phyloP scores from a whole-genome alignment of 2,888 invertebrate species.

The Orthosia gracilis region DNA sequence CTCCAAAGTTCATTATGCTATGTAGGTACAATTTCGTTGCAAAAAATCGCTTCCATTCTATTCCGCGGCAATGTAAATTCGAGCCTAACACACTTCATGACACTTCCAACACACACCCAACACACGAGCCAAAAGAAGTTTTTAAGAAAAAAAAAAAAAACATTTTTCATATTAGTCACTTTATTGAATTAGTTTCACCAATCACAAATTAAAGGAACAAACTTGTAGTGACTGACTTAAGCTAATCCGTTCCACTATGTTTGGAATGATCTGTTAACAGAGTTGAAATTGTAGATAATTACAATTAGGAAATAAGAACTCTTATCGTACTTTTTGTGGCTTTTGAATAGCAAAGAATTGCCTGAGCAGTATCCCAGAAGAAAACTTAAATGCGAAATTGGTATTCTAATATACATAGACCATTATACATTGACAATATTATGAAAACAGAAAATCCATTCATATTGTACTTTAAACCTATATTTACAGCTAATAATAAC shows the following conservation, averaged over 20 bases:
- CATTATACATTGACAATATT: conserved; percentile 44
- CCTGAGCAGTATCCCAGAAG: conserved; percentile 34
- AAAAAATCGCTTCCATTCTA: no score
- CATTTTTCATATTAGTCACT: conserved; percentile 38
- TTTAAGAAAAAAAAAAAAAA: not conserved
- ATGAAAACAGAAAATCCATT: conserved; percentile 53
- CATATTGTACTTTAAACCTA: conserved; percentile 58
- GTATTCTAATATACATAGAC: conserved; percentile 48
- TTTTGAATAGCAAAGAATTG: conserved; percentile 33
- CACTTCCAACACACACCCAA: no score
- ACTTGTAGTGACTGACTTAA: conserved; percentile 27
- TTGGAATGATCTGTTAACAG: conserved; percentile 60
- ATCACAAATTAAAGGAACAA: conserved; percentile 52
- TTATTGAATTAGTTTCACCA: conserved; percentile 62
- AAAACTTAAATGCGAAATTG: conserved; percentile 59
- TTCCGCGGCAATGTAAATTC: no score
- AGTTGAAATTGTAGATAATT: conserved; percentile 17
- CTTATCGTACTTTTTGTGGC: conserved; percentile 5
- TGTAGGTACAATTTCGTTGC: no score
- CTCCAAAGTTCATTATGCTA: no score
- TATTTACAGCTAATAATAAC: conserved; percentile 64
- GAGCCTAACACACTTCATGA: no score
- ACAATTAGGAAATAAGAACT: conserved; percentile 18
- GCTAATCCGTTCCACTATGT: conserved; percentile 32
- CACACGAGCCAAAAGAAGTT: no score